phyloP scores from a whole-genome alignment of 2,113 vertebrate genomes.

The Micromys minutus region DNA sequence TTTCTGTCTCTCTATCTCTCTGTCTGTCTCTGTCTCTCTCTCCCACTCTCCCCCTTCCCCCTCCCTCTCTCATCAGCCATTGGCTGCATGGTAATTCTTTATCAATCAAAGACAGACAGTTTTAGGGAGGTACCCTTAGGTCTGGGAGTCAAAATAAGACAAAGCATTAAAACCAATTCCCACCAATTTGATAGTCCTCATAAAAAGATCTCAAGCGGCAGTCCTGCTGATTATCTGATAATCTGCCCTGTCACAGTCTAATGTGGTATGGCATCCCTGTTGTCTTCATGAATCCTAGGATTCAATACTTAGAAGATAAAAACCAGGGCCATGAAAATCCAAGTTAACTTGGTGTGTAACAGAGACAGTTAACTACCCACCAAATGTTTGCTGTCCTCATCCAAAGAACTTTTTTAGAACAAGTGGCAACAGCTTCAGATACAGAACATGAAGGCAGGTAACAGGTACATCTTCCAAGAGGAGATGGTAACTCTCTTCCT shows the following conservation, averaged over 20 bases:
- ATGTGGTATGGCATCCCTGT: background rate
- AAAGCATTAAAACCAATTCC: too few species aligned
- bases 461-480: background rate
- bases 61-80: too few species aligned
- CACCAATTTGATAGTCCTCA: background rate
- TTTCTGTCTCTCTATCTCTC: too few species aligned
- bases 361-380: background rate
- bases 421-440: background rate
- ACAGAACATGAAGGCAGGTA: background rate
- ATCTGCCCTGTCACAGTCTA: background rate
- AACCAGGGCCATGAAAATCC: background rate
- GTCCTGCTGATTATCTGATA: background rate
- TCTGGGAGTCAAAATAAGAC: too few species aligned
- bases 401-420: background rate
- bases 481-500: background rate
- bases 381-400: background rate
- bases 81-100: too few species aligned
- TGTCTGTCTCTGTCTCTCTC: too few species aligned
- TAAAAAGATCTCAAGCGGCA: background rate
- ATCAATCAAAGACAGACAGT: too few species aligned
- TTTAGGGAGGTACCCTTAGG: too few species aligned
- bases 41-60: too few species aligned
- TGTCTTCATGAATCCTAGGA: background rate
- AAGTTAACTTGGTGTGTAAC: background rate
- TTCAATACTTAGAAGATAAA: background rate